Conservation (phyloP, 2,888 invertebrate species). For the Zygaena filipendulae region DNA sequence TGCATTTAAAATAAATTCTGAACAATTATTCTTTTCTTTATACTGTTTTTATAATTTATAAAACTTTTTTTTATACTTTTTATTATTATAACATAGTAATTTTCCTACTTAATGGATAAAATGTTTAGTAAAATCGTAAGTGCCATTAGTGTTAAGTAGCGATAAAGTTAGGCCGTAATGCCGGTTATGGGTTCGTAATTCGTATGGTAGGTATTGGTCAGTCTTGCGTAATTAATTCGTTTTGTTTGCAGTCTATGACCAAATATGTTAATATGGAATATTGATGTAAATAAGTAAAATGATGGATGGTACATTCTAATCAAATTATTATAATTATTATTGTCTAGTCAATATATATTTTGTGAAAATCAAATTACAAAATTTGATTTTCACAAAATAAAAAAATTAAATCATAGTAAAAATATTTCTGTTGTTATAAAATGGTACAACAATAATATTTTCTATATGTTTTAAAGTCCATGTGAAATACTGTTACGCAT, state of each 20-base stretch:
- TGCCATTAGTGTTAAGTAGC: slow-evolving; percentile 39
- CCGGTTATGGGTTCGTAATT: slow-evolving; percentile 23
- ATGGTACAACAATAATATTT: too few relatives aligned
- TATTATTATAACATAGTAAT: background rate
- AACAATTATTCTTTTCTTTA: slow-evolving; percentile 12
- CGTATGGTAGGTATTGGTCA: too few relatives aligned
- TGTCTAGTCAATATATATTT: slow-evolving; percentile 25
- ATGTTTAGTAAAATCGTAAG: slow-evolving; percentile 21
- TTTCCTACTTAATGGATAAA: slow-evolving; percentile 15
- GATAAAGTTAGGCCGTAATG: slow-evolving; percentile 17
- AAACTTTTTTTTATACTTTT: slow-evolving; percentile 1
- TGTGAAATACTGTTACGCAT: too few relatives aligned
- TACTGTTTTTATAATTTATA: slow-evolving; percentile 13
- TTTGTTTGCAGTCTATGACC: too few relatives aligned
- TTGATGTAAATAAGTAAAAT: slow-evolving; percentile 12
- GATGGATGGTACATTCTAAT: slow-evolving; percentile 26
- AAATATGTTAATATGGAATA: too few relatives aligned
- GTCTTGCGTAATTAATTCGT: too few relatives aligned
- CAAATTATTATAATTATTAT: slow-evolving; percentile 18
- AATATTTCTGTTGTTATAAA: too few relatives aligned
- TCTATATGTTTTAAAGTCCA: too few relatives aligned
- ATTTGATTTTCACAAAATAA: too few relatives aligned
- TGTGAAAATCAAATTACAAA: background rate
- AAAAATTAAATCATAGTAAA: too few relatives aligned
- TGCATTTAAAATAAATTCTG: slow-evolving; percentile 29